phyloP scores from a whole-genome alignment of 2,888 invertebrate species.

The Troilus luridus region DNA sequence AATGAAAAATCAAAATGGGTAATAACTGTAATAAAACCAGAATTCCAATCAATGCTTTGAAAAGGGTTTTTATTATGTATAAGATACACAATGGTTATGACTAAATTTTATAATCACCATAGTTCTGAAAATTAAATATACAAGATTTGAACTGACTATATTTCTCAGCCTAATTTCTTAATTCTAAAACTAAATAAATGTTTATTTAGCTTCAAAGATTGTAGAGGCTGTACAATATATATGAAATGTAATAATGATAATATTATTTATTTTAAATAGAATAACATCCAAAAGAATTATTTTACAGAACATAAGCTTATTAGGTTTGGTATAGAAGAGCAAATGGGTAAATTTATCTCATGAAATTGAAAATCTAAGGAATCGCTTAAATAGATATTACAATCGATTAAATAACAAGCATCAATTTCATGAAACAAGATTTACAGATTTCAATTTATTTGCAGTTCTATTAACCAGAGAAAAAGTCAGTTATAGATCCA shows the following conservation, averaged over 20 bases:
- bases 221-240: constrained; percentile 24
- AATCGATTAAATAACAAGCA: constrained; percentile 25
- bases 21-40: background rate
- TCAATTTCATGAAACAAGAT: constrained; percentile 47
- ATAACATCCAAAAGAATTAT: constrained; percentile 60
- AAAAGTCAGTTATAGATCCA: constrained; percentile 39
- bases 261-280: constrained; percentile 61
- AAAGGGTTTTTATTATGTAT: constrained; percentile 30
- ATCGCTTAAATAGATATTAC: background rate
- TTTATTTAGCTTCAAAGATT: background rate
- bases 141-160: background rate
- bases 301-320: constrained; percentile 63
- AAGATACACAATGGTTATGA: background rate
- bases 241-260: constrained; percentile 51
- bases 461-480: constrained; percentile 26
- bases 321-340: constrained; percentile 45
- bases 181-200: constrained; percentile 24
- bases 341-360: constrained; percentile 36
- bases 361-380: constrained; percentile 30
- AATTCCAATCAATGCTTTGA: background rate
- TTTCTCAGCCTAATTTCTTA: background rate
- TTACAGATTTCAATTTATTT: constrained; percentile 21
- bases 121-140: constrained; percentile 9
- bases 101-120: constrained; percentile 2
- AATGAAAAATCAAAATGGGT: background rate